These are phyloP conservation scores for Siphamia tubifer DNA, from an alignment of 2,113 vertebrate genomes.

Conservation along the genomic window DNA sequence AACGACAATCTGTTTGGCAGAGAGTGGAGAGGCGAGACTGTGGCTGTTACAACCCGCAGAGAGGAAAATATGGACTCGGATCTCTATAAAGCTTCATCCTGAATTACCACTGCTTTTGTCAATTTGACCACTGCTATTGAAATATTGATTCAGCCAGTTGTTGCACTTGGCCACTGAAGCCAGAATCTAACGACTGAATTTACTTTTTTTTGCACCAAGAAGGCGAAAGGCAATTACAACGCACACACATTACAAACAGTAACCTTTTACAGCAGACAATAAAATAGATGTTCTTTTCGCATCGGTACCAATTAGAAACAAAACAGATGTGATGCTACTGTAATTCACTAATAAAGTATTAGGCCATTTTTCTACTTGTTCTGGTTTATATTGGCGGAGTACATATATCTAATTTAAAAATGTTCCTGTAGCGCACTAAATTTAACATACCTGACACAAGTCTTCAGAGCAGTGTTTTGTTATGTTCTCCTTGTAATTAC, in stretches of 20 bases:
- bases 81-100: conserved; percentile 22
- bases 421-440: conserved; percentile 9
- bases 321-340: neutral
- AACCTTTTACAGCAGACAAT: neutral
- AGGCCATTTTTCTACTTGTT: neutral
- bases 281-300: neutral
- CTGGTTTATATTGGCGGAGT: neutral
- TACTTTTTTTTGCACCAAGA: neutral
- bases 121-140: conserved; percentile 51
- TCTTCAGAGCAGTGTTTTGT: conserved; percentile 5
- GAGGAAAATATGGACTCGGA: conserved; percentile 29
- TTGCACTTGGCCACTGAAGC: conserved; percentile 24
- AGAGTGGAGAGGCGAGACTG: conserved; percentile 9
- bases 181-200: conserved; percentile 33
- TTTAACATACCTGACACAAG: conserved; percentile 4
- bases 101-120: conserved; percentile 39
- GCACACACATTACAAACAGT: neutral
- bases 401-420: neutral
- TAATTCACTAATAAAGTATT: neutral
- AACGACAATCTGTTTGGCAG: conserved; percentile 31
- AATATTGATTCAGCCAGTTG: conserved; percentile 60
- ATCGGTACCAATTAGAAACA: neutral
- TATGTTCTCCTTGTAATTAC: conserved; percentile 18
- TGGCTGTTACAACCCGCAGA: conserved; percentile 18
- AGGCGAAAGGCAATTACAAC: conserved; percentile 7